Percentiles rank a stretch among this genome's conserved stretches.
phyloP scores from a whole-genome alignment of 2,797 vertebrate genomes.

The Nasua narica region DNA sequence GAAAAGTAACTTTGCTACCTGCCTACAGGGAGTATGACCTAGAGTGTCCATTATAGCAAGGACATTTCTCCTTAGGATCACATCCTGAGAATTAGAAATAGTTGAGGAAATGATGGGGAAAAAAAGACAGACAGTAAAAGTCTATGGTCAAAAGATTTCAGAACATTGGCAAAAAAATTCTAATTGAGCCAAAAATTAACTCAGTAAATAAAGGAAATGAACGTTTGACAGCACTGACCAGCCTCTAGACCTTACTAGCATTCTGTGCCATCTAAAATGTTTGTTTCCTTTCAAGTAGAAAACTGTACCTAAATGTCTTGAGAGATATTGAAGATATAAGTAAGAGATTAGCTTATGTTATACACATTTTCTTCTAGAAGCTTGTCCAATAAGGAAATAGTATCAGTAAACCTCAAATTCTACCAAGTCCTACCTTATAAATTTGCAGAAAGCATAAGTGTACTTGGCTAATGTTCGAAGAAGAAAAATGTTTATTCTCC shows the following conservation, averaged over 20 bases:
- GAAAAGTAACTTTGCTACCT: not conserved
- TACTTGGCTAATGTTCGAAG: not conserved
- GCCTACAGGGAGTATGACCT: not conserved
- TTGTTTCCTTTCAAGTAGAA: not conserved
- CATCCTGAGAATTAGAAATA: not conserved
- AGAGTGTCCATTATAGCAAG: not conserved
- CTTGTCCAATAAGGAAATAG: not conserved
- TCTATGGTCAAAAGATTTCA: not conserved
- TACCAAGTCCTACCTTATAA: not conserved
- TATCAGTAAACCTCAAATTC: not conserved
- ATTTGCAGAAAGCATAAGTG: not conserved
- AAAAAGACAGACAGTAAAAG: not conserved
- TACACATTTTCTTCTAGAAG: not conserved
- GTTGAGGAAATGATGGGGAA: not conserved
- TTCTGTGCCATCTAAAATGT: not conserved
- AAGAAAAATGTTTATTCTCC: not conserved
- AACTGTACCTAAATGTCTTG: not conserved
- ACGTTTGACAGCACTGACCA: not conserved
- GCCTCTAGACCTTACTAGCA: not conserved
- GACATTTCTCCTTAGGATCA: not conserved
- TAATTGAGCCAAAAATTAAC: not conserved
- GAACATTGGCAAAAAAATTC: not conserved
- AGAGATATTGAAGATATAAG: not conserved
- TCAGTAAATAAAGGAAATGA: not conserved
- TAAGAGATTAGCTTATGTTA: not conserved